A percentile compares a stretch with the other conserved stretches of the same genome.
Evolutionary conservation across 2,888 invertebrate genomes (phyloP).

Genomic region (Cephus pulcher): DNA sequence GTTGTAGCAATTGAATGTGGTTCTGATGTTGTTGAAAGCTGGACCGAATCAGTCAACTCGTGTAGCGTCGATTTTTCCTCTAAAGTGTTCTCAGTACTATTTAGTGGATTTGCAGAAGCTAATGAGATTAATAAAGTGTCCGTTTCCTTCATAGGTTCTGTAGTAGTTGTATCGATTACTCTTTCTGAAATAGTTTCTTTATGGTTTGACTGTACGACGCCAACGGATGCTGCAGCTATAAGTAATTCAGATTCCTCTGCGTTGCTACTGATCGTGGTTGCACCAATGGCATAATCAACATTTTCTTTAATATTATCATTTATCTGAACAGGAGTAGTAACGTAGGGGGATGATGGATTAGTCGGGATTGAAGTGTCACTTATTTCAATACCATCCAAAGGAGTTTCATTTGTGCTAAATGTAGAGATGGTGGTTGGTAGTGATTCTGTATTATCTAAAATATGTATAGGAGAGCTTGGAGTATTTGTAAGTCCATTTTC

Average conservation of each 20-base stretch:
- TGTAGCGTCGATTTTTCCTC: not conserved
- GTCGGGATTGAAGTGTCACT: not conserved
- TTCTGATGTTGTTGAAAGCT: not conserved
- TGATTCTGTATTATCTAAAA: not conserved
- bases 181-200: not conserved
- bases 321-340: not conserved
- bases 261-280: not conserved
- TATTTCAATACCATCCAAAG: not conserved
- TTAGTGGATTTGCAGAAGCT: not conserved
- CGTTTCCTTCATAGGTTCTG: not conserved
- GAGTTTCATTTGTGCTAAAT: not conserved
- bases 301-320: not conserved
- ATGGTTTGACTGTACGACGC: not conserved
- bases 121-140: not conserved
- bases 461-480: not conserved
- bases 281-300: not conserved
- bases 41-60: not conserved
- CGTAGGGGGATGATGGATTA: not conserved
- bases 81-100: not conserved
- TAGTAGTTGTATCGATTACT: not conserved
- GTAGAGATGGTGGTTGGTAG: not conserved
- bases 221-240: not conserved
- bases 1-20: not conserved
- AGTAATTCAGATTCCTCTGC: not conserved
- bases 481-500: not conserved